Percentiles rank a stretch among this genome's conserved stretches.
phyloP scores from a whole-genome alignment of 2,888 invertebrate species.

The Erebia aethiops region DNA sequence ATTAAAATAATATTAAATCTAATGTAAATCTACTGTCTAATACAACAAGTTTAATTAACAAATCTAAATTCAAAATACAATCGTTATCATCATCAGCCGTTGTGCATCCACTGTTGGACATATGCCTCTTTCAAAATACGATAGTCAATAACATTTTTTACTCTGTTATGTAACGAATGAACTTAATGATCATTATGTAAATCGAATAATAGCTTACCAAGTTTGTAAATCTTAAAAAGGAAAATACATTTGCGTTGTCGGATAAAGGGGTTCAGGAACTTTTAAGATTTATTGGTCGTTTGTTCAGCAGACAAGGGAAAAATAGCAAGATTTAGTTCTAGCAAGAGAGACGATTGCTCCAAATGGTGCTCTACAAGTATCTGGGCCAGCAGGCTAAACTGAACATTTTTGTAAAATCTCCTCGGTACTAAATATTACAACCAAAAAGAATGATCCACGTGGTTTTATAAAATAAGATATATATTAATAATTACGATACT shows the following conservation, averaged over 20 bases:
- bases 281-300: constrained; percentile 53
- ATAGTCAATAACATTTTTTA: no score
- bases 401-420: constrained; percentile 3
- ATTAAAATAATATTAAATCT: no score
- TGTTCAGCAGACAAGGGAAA: constrained; percentile 53
- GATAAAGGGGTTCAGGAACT: constrained; percentile 51
- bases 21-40: no score
- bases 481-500: no score
- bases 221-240: constrained; percentile 17
- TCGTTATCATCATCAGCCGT: no score
- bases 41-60: no score
- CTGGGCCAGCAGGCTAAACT: constrained; percentile 9
- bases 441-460: neutral
- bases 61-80: no score
- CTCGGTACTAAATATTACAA: neutral
- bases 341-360: constrained; percentile 45
- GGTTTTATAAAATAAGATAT: neutral
- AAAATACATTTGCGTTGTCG: constrained; percentile 39
- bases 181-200: neutral
- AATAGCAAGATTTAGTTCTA: constrained; percentile 52
- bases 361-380: constrained; percentile 37
- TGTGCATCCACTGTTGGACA: no score
- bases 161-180: no score
- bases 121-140: no score
- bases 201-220: neutral